Base-by-base conservation (phyloP, 2,888 invertebrate genomes). In the Acanthosepion esculentum region DNA sequence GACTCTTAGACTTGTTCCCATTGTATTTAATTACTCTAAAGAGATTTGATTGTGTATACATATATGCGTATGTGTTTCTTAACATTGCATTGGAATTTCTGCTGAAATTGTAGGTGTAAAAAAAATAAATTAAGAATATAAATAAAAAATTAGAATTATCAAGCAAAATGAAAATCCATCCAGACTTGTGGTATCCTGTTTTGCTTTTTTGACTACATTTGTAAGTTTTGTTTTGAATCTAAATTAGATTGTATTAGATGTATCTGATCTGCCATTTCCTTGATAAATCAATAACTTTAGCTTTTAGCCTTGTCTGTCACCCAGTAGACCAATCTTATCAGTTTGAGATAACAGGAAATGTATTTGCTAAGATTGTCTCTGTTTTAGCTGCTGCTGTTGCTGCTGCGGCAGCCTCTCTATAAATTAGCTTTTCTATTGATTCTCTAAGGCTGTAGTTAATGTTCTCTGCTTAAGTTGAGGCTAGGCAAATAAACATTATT, bases 351-450 rank as follows among this genome's bases (percentile, higher is more conserved):
- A 78, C 78, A 78, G 78, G 78, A n/a, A 78, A 18, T 78, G n/a
- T 78, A 78, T 78, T 78, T 78, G n/a, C 78, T 78, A 78, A 78
- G n/a, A 78, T 78, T 78, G n/a, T 78, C 78, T 33, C 78, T 78
- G n/a, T 78, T 78, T n/a, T 78, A 78, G 78, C n/a, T 78, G 78
- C 78, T 78, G 78, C 78, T 29, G 78, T 29, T 78, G 29, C 78
- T 78, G 12, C 78, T n/a, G n/a, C 78, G 10, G n/a, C 78, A 78
- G 12, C n/a, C n/a, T 78, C 78, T 78, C 78, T 78, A n/a, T 78
- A 78, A 78, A 78, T 78, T 78, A 33, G 78, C 78, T 78, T 78
- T 78, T n/a, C 78, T n/a, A 78, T 78, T 78, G 78, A 78, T 78
- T 78, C 78, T 78, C 78, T n/a, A 78, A 78, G 78, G 33, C n/a